phyloP scores from a whole-genome alignment of 2,888 invertebrate genomes.

The Cheilosia variabilis region DNA sequence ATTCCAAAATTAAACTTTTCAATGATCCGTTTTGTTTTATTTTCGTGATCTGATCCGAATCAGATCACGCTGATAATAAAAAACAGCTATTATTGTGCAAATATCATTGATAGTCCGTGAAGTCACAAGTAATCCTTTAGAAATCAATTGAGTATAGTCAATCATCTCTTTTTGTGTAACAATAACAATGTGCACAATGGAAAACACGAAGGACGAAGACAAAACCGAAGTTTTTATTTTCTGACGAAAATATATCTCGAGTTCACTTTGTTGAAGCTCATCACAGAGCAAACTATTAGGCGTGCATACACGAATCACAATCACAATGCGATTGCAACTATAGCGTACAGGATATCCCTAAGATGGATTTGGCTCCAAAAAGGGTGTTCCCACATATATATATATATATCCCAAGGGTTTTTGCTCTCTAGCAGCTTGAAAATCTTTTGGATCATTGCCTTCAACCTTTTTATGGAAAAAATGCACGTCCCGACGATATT shows the following conservation, averaged over 20 bases:
- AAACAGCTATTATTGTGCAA: too few species aligned
- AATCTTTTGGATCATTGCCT: constrained; percentile 12
- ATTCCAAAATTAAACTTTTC: too few species aligned
- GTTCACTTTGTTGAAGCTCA: constrained; percentile 23
- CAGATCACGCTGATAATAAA: too few species aligned
- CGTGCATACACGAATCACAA: constrained; percentile 24
- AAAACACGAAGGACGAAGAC: neutral
- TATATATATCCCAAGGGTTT: neutral
- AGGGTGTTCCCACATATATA: neutral
- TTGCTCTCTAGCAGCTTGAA: neutral
- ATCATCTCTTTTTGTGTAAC: neutral
- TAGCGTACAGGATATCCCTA: neutral
- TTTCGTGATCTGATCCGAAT: too few species aligned
- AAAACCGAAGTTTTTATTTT: neutral
- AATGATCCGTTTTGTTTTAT: too few species aligned
- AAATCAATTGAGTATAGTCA: constrained; percentile 2
- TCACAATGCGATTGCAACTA: neutral
- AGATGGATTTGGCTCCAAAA: constrained; percentile 6
- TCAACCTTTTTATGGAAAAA: constrained; percentile 11
- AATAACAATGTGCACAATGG: neutral
- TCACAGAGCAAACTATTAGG: constrained; percentile 29
- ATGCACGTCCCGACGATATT: constrained; percentile 37
- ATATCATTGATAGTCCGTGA: neutral
- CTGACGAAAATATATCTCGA: constrained; percentile 11
- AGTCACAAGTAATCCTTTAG: neutral